These are phyloP conservation scores for Emydocephalus ijimae DNA, from an alignment of 2,113 vertebrate species.

Conservation along the genomic window DNA sequence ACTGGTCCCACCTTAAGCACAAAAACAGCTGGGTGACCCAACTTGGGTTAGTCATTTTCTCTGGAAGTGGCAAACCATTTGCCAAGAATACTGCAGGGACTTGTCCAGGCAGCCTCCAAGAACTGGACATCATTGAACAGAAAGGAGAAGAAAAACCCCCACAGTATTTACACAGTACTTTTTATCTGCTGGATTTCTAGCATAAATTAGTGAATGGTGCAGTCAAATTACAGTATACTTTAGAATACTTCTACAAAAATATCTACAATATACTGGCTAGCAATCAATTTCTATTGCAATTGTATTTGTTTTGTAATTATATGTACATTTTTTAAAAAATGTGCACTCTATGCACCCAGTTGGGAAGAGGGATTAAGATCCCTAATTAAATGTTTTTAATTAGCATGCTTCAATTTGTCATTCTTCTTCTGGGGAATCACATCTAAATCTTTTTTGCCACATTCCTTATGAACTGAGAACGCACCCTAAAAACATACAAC, in stretches of 20 bases:
- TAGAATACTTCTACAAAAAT: not conserved
- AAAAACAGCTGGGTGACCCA: not conserved
- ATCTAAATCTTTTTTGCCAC: not conserved
- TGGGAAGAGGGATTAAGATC: not conserved
- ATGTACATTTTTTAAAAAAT: not conserved
- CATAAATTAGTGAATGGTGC: not conserved
- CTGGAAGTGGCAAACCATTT: not conserved
- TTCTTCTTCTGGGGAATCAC: not conserved
- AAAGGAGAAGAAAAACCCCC: not conserved
- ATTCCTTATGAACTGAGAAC: not conserved
- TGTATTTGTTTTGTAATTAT: not conserved
- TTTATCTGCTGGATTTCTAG: not conserved
- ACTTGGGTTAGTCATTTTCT: not conserved
- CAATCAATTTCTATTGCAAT: not conserved
- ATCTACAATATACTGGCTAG: not conserved
- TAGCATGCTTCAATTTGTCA: not conserved
- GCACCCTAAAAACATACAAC: not conserved
- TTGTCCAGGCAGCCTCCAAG: not conserved
- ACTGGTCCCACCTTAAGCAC: not conserved
- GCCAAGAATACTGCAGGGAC: not conserved
- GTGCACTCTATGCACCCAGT: not conserved
- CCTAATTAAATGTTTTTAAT: not conserved
- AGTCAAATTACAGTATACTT: not conserved
- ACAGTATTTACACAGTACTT: not conserved
- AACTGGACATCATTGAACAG: not conserved